These are phyloP conservation scores for Coptodon bakossiorum DNA, from an alignment of 2,113 vertebrate genomes.

Conservation along the genomic window DNA sequence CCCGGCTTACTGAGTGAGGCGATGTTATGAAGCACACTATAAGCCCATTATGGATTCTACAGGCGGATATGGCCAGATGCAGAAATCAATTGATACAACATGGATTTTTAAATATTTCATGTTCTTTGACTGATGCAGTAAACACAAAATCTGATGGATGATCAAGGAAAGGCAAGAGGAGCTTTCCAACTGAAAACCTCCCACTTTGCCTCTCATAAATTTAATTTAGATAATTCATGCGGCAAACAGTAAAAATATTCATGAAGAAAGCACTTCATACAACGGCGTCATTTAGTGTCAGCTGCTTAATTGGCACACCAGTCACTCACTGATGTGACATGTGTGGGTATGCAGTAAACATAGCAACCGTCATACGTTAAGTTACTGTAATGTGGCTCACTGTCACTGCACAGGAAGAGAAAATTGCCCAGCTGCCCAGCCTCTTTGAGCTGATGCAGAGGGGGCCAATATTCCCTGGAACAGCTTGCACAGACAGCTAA, in stretches of 20 bases:
- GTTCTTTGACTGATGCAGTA: background rate
- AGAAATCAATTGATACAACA: background rate
- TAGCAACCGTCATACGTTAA: background rate
- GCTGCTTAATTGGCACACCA: background rate
- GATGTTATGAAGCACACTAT: background rate
- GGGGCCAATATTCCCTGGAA: constrained; percentile 35
- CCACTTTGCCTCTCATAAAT: background rate
- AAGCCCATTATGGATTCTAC: background rate
- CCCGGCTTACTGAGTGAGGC: background rate
- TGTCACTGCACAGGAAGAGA: constrained; percentile 24
- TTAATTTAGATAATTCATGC: background rate
- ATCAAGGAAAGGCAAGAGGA: background rate
- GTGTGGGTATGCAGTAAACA: constrained; percentile 16
- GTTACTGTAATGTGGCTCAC: constrained; percentile 2
- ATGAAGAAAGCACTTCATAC: background rate
- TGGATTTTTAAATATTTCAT: background rate
- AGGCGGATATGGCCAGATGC: background rate
- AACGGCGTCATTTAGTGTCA: background rate
- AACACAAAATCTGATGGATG: background rate
- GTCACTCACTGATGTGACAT: background rate
- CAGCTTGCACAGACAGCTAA: constrained; percentile 49
- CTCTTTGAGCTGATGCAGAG: constrained; percentile 37
- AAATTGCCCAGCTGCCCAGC: constrained; percentile 22
- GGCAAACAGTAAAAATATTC: background rate
- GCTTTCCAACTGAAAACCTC: background rate